phyloP scores from a whole-genome alignment of 2,797 vertebrate genomes.

The Trachops cirrhosus region DNA sequence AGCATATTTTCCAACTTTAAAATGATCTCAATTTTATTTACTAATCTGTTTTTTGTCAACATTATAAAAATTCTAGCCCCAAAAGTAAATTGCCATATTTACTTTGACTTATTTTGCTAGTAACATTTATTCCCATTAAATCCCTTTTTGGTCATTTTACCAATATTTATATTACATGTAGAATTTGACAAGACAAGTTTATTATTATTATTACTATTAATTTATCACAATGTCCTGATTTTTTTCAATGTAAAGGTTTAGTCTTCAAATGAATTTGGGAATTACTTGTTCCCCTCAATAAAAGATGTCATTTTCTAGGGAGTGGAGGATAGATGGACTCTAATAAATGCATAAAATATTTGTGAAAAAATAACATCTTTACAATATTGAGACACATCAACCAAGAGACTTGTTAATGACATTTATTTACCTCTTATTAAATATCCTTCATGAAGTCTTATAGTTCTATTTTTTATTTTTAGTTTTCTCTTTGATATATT shows the following conservation, averaged over 20 bases:
- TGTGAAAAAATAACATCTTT: background rate
- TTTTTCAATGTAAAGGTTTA: background rate
- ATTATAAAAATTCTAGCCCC: background rate
- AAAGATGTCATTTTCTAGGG: background rate
- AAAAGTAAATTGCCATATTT: background rate
- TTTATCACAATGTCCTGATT: background rate
- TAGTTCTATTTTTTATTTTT: background rate
- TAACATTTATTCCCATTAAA: background rate
- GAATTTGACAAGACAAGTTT: background rate
- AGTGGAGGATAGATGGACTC: background rate
- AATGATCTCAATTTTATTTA: background rate
- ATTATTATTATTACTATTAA: background rate
- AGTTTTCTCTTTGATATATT: background rate
- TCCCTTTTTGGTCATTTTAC: background rate
- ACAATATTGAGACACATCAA: background rate
- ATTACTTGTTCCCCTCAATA: background rate
- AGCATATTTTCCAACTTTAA: slow-evolving; percentile 3
- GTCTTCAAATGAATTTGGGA: background rate
- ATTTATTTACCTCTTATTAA: background rate
- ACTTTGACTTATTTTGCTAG: background rate
- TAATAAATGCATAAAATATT: background rate
- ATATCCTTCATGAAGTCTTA: background rate
- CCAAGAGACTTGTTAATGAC: background rate
- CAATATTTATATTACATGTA: background rate
- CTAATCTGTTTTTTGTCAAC: background rate